phyloP scores from a whole-genome alignment of 2,888 invertebrate genomes.

The Monoplex corrugatus region DNA sequence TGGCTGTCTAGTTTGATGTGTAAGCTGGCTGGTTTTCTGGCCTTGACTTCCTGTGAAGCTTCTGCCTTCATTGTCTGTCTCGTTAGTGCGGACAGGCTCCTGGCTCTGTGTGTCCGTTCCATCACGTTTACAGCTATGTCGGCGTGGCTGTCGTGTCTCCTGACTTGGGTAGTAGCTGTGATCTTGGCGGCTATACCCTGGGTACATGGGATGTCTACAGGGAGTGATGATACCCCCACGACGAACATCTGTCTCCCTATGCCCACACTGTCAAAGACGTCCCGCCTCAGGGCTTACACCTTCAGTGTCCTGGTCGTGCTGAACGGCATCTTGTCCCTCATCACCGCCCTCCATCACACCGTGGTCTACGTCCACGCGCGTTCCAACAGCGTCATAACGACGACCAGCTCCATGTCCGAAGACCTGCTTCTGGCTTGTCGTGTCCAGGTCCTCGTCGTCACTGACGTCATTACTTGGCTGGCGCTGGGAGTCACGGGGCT shows the following conservation, averaged over 20 bases:
- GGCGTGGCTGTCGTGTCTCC: neutral
- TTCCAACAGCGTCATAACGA: neutral
- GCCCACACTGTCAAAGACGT: neutral
- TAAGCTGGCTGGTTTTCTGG: slow-evolving; percentile 80
- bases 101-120: neutral
- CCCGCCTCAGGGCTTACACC: neutral
- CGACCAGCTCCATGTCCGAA: neutral
- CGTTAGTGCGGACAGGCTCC: slow-evolving; percentile 85
- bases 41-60: slow-evolving; percentile 78
- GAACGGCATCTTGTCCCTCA: neutral
- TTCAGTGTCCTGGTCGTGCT: slow-evolving; percentile 7
- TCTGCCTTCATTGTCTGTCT: slow-evolving; percentile 82
- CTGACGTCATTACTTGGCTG: neutral
- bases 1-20: slow-evolving; percentile 79
- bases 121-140: neutral
- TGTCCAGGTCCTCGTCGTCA: neutral
- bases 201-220: neutral
- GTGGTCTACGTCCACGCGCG: neutral
- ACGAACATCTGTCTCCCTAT: slow-evolving; percentile 8
- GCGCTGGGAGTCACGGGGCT: neutral
- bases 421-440: neutral
- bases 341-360: neutral
- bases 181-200: neutral
- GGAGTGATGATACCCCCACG: neutral
- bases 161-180: neutral